Percentiles rank a stretch among this genome's conserved stretches.
phyloP scores from a whole-genome alignment of 2,888 invertebrate genomes.

The Scaptomyza parva region DNA sequence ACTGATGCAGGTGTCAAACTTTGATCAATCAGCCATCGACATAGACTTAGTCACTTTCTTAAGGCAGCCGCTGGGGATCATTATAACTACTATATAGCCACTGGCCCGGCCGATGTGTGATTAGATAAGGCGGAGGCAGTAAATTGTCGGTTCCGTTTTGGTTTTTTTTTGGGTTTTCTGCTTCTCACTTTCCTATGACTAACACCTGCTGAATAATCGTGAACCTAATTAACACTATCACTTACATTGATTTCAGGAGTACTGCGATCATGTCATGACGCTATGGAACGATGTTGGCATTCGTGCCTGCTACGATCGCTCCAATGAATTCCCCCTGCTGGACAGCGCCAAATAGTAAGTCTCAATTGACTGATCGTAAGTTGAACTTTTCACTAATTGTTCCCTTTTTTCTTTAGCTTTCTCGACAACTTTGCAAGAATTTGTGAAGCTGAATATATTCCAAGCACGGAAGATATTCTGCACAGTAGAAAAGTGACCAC shows the following conservation, averaged over 20 bases:
- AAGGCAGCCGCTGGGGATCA: constrained; percentile 20
- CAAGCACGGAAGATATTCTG: constrained; percentile 91
- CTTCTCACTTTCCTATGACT: constrained; percentile 43
- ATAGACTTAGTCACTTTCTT: constrained; percentile 23
- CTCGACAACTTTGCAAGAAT: constrained; percentile 89
- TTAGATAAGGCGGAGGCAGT: constrained; percentile 54
- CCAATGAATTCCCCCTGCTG: constrained; percentile 91
- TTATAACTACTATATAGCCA: constrained; percentile 25
- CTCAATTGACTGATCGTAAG: accelerated
- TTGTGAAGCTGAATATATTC: constrained; percentile 88
- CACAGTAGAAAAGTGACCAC: constrained; percentile 91
- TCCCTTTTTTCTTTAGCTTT: constrained; percentile 86
- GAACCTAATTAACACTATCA: constrained; percentile 16
- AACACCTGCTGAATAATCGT: constrained; percentile 21
- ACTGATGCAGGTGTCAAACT: constrained; percentile 33
- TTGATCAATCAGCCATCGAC: constrained; percentile 25
- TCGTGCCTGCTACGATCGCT: constrained; percentile 88
- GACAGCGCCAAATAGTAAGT: constrained; percentile 94
- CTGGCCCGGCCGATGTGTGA: constrained; percentile 23
- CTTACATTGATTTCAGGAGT: constrained; percentile 86
- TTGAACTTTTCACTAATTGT: background rate
- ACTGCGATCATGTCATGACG: constrained; percentile 88
- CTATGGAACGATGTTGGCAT: constrained; percentile 91
- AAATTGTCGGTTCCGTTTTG: constrained; percentile 27
- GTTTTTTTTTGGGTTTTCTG: constrained; percentile 19